Conservation (phyloP, 2,888 invertebrate species). For the Dione vanillae region DNA sequence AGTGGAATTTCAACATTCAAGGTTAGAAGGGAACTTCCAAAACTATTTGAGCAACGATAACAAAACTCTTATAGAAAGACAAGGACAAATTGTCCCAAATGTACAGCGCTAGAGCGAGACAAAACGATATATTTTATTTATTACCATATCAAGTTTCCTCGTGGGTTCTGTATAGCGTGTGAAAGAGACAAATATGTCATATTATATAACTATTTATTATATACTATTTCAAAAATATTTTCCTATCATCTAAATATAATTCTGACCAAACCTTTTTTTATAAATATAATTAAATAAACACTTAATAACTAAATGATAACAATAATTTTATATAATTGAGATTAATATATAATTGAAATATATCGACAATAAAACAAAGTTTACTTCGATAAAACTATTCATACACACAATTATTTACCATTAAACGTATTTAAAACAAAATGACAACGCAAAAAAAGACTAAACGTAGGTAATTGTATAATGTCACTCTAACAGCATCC, state of each 20-base stretch:
- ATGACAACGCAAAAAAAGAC: slow-evolving; percentile 3
- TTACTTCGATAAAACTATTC: background rate
- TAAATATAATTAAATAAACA: no score
- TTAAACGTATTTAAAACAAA: background rate
- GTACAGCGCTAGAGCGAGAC: slow-evolving; percentile 58
- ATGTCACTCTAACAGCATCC: no score
- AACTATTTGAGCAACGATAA: slow-evolving; percentile 79
- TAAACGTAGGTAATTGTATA: background rate
- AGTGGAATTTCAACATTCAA: slow-evolving; percentile 72
- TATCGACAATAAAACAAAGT: background rate
- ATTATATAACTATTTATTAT: slow-evolving; percentile 43
- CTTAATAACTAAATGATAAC: no score
- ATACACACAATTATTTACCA: background rate
- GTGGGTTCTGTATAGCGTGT: slow-evolving; percentile 60
- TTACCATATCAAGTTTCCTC: slow-evolving; percentile 76
- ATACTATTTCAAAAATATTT: slow-evolving; percentile 19
- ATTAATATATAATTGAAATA: no score
- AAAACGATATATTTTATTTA: slow-evolving; percentile 71
- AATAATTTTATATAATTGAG: no score
- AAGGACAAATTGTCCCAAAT: slow-evolving; percentile 22
- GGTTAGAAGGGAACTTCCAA: slow-evolving; percentile 76
- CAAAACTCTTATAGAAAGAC: slow-evolving; percentile 59
- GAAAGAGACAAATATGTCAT: slow-evolving; percentile 65
- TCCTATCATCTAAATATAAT: no score
- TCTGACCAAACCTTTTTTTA: no score